A percentile compares a stretch with the other conserved stretches of the same genome.
Evolutionary conservation across 37 sponge, comb jelly and placozoan species (phyloP).

Genomic region (Aplysina aerophoba): DNA sequence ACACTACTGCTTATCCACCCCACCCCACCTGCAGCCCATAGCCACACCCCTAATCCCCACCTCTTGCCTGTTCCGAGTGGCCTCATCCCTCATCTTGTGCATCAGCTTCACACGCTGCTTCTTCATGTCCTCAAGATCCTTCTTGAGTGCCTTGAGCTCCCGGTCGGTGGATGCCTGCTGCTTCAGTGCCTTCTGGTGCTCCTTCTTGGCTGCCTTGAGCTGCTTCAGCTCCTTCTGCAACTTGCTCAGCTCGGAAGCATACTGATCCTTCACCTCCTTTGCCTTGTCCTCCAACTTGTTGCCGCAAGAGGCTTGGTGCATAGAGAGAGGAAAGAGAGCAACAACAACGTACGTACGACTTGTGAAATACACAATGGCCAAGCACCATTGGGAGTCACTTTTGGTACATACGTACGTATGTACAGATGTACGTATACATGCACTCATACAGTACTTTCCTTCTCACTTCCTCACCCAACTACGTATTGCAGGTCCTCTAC

Average conservation of each 20-base stretch:
- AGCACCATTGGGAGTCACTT: background rate
- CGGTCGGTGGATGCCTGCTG: conserved; percentile 74
- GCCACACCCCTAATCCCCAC: conserved; percentile 7
- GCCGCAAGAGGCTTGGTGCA: background rate
- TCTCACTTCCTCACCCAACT: too few species aligned
- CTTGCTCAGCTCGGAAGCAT: conserved; percentile 54
- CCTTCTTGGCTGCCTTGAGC: conserved; percentile 63
- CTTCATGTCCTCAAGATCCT: conserved; percentile 84
- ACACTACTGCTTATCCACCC: too few species aligned
- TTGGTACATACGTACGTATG: background rate
- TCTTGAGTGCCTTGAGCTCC: conserved; percentile 65
- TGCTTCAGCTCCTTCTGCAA: conserved; percentile 65
- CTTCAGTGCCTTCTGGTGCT: conserved; percentile 74
- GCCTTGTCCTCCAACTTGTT: conserved; percentile 34
- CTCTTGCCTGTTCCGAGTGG: conserved; percentile 30
- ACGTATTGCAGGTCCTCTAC: too few species aligned
- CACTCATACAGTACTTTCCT: too few species aligned
- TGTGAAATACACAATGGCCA: too few species aligned
- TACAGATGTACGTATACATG: background rate
- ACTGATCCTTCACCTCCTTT: conserved; percentile 65
- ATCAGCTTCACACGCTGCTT: conserved; percentile 79
- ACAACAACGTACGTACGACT: too few species aligned
- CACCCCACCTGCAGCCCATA: too few species aligned
- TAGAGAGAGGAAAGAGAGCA: too few species aligned
- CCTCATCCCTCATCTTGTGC: conserved; percentile 75